phyloP scores from a whole-genome alignment of 1,140 invertebrate species.

The Drosophila kurseongensis region DNA sequence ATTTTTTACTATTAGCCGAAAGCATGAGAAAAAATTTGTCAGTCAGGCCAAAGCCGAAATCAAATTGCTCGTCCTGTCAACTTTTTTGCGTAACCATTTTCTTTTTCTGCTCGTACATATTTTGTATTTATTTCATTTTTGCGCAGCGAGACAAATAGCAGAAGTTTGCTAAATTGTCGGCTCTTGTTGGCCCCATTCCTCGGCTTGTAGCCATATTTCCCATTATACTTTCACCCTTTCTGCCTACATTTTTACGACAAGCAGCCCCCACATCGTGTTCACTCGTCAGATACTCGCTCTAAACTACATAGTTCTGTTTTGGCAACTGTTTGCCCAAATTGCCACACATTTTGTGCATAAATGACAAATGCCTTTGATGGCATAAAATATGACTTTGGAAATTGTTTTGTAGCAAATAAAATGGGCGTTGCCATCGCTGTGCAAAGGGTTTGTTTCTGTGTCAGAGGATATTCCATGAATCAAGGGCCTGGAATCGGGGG shows the following conservation, averaged over 20 bases:
- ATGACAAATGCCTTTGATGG: conserved; percentile 83
- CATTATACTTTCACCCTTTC: conserved; percentile 34
- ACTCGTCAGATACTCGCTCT: conserved; percentile 39
- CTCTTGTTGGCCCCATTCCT: conserved; percentile 54
- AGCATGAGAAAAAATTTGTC: conserved; percentile 60
- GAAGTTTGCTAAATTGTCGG: conserved; percentile 74
- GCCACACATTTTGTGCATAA: conserved; percentile 81
- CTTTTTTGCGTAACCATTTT: conserved; percentile 61
- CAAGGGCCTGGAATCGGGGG: neutral
- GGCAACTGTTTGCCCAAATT: conserved; percentile 65
- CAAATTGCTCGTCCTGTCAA: conserved; percentile 74
- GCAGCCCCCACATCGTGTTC: conserved; percentile 33
- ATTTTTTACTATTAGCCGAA: conserved; percentile 75
- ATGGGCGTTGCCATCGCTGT: conserved; percentile 42
- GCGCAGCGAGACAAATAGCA: conserved; percentile 69
- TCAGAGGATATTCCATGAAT: conserved; percentile 8
- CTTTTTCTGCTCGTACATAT: conserved; percentile 35
- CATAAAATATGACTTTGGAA: conserved; percentile 82
- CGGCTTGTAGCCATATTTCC: conserved; percentile 18
- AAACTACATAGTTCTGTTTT: conserved; percentile 39
- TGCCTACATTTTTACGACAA: conserved; percentile 45
- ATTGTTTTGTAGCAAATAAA: conserved; percentile 82
- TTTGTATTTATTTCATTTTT: conserved; percentile 66
- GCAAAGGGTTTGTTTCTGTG: conserved; percentile 24
- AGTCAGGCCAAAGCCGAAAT: conserved; percentile 63